Conservation (phyloP, 2,888 invertebrate species). For the Amorpha juglandis region DNA sequence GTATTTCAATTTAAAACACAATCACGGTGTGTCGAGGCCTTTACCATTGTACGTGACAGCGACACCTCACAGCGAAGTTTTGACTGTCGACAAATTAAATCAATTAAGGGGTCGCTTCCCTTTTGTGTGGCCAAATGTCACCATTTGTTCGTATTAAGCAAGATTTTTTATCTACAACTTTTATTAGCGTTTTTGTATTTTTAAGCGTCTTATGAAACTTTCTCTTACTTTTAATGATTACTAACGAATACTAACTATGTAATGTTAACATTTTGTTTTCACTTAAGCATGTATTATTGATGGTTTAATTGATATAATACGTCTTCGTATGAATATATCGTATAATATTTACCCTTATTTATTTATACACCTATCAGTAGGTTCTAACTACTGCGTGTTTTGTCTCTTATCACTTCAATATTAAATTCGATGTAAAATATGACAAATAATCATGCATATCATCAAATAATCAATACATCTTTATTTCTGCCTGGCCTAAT, state of each 20-base stretch:
- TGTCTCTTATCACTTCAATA: too few relatives aligned
- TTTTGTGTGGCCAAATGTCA: constrained; percentile 63
- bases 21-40: constrained; percentile 29
- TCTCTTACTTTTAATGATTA: too few relatives aligned
- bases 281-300: background rate
- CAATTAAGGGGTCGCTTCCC: constrained; percentile 71
- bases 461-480: too few relatives aligned
- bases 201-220: background rate
- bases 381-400: too few relatives aligned
- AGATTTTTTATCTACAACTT: constrained; percentile 57
- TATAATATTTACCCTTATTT: too few relatives aligned
- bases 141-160: constrained; percentile 72
- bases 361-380: too few relatives aligned
- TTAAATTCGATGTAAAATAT: too few relatives aligned
- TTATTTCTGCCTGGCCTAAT: too few relatives aligned
- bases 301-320: background rate
- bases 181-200: constrained; percentile 24
- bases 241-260: too few relatives aligned
- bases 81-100: constrained; percentile 80
- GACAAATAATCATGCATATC: too few relatives aligned
- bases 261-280: background rate
- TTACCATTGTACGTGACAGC: constrained; percentile 39
- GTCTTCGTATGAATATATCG: too few relatives aligned
- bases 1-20: background rate
- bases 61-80: constrained; percentile 64